These are phyloP conservation scores for Catharus minimus DNA, from an alignment of 2,113 vertebrate species.

Conservation along the genomic window DNA sequence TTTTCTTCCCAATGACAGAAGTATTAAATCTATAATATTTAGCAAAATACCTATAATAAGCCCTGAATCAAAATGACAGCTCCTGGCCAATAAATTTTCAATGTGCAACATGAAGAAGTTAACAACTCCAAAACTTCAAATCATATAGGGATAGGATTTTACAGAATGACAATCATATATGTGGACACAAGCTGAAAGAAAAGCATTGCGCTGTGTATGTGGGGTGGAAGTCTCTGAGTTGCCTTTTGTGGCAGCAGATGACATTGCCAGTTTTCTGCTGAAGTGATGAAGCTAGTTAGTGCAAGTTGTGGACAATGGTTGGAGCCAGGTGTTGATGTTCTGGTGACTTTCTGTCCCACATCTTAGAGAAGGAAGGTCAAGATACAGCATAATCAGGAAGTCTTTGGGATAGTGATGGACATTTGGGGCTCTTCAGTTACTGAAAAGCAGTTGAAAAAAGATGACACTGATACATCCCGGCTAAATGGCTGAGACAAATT, in stretches of 20 bases:
- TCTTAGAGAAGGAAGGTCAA: neutral
- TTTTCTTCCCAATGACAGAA: neutral
- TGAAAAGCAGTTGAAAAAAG: neutral
- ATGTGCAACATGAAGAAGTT: neutral
- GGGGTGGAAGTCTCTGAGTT: neutral
- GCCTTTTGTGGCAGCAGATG: neutral
- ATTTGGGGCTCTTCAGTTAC: neutral
- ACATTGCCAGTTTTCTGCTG: neutral
- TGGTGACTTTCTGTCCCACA: neutral
- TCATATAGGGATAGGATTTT: neutral
- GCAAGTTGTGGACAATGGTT: neutral
- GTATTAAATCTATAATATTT: neutral
- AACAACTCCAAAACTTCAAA: neutral
- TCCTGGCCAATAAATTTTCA: neutral
- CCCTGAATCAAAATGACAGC: neutral
- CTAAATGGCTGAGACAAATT: neutral
- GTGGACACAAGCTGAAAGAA: neutral
- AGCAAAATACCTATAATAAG: neutral
- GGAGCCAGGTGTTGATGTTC: neutral
- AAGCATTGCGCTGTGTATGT: fast-evolving
- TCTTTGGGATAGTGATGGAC: neutral
- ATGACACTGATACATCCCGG: neutral
- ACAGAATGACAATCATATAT: neutral
- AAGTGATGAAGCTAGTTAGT: neutral
- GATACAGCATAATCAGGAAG: neutral